Conservation (phyloP, 2,113 vertebrate genomes). For the Apteryx mantelli region DNA sequence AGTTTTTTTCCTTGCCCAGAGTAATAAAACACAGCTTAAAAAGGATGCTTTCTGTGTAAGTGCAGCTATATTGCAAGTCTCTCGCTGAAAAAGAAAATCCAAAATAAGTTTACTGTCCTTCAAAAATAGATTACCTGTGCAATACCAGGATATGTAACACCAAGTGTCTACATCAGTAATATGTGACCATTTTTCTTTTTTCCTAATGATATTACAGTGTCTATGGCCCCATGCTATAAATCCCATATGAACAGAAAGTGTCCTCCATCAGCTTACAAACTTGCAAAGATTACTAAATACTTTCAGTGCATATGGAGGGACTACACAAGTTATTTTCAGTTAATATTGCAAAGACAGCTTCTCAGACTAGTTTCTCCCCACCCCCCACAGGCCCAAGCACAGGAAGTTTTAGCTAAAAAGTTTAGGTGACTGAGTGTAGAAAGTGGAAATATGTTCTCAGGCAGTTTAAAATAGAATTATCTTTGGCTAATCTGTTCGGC, state of each 20-base stretch:
- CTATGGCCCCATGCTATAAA: background rate
- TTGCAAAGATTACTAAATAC: background rate
- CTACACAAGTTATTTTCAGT: background rate
- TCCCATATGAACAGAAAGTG: background rate
- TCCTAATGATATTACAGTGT: background rate
- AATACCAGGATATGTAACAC: background rate
- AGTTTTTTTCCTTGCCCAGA: accelerated
- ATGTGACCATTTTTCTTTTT: conserved; percentile 19
- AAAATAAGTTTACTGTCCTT: conserved; percentile 11
- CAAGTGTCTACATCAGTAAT: conserved; percentile 13
- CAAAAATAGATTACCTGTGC: conserved; percentile 7
- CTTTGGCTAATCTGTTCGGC: background rate
- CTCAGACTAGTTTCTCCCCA: background rate
- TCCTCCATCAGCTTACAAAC: background rate
- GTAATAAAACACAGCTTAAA: background rate
- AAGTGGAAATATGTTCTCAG: background rate
- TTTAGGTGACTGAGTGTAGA: background rate
- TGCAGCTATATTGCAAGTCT: background rate
- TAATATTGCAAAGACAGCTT: background rate
- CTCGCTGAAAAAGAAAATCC: background rate
- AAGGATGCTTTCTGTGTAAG: background rate
- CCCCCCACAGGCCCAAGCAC: background rate
- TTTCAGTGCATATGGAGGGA: background rate
- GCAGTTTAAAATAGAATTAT: background rate
- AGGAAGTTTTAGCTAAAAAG: background rate